phyloP scores from a whole-genome alignment of 1,140 invertebrate genomes.

The Bombus waltoni region DNA sequence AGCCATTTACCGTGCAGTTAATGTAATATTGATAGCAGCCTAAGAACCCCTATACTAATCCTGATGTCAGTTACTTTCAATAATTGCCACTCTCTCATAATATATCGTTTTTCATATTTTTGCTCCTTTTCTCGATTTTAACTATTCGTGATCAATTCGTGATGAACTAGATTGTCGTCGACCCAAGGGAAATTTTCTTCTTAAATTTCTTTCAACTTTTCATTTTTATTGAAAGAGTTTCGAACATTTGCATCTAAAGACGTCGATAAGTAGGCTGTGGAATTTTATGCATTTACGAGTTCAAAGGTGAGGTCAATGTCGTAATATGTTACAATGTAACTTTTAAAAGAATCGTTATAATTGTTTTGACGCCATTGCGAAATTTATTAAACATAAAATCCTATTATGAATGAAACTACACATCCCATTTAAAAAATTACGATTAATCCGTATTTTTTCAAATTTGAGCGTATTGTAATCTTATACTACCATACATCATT shows the following conservation, averaged over 20 bases:
- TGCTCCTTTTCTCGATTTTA: background rate
- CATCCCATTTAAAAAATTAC: background rate
- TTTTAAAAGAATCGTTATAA: too few relatives aligned
- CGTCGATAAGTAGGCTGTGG: too few relatives aligned
- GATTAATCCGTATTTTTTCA: background rate
- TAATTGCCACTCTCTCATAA: background rate
- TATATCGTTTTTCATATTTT: background rate
- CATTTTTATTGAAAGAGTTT: background rate
- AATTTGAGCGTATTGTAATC: background rate
- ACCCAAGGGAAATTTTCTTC: background rate
- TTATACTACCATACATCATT: background rate
- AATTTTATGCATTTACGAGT: background rate
- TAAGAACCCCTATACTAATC: background rate
- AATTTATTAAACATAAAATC: too few relatives aligned
- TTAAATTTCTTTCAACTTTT: background rate
- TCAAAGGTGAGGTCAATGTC: background rate
- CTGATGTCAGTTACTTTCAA: background rate
- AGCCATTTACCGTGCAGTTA: background rate
- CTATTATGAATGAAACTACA: background rate
- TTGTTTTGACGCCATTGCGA: background rate
- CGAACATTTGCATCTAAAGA: too few relatives aligned
- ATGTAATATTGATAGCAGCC: background rate
- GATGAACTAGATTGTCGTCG: background rate
- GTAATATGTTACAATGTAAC: too few relatives aligned
- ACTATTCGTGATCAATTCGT: background rate